These are phyloP conservation scores for Otis tarda DNA, from an alignment of 2,113 vertebrate genomes.

Conservation along the genomic window DNA sequence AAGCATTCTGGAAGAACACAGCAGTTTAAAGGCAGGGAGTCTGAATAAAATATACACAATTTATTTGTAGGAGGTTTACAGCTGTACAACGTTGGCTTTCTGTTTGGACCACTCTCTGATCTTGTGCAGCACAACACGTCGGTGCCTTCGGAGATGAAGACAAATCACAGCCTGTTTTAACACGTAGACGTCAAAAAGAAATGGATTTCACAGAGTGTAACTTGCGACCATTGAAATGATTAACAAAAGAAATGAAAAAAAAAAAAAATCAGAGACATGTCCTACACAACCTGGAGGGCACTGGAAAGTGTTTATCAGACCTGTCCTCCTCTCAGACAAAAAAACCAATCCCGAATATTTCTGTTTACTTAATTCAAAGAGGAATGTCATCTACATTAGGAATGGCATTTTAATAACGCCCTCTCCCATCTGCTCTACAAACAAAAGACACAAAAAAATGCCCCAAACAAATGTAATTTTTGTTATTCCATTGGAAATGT, in stretches of 20 bases:
- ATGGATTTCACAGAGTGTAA: background rate
- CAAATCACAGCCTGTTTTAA: background rate
- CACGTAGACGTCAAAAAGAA: background rate
- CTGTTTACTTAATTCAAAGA: background rate
- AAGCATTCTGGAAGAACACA: background rate
- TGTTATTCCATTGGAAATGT: background rate
- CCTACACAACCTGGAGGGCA: background rate
- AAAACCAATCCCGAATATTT: background rate
- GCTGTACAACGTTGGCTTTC: conserved; percentile 49
- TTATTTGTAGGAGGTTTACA: conserved; percentile 64
- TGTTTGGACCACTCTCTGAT: conserved; percentile 3
- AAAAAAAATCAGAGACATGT: background rate
- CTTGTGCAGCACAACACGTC: background rate
- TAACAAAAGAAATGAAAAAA: background rate
- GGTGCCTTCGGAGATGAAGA: background rate
- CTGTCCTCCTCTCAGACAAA: background rate
- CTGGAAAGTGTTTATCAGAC: background rate
- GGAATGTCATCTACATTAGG: background rate
- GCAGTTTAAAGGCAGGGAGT: background rate
- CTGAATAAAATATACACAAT: conserved; percentile 57
- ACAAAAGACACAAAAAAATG: background rate
- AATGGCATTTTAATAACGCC: background rate
- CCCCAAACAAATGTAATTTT: background rate
- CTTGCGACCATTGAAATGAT: conserved; percentile 25
- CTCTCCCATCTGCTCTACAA: background rate